Evolutionary conservation across 2,797 vertebrate genomes (phyloP), one percentile per base, ranked within the genome.

Genomic region (Eutrigla gurnardus): DNA sequence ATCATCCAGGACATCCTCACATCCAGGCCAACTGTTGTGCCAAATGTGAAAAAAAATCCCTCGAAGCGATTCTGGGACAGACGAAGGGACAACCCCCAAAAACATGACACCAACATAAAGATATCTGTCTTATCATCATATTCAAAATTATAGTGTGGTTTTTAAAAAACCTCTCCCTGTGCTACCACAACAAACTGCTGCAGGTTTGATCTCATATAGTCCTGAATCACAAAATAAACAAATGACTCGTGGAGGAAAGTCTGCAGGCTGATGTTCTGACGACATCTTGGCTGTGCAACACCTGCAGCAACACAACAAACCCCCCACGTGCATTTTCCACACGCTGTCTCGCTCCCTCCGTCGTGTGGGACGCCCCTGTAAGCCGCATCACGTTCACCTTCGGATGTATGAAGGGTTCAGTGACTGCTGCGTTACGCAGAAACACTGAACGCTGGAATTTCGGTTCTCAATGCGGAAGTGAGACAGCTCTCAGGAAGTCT

Each of bases 401-500:
- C 4, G 53, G 10, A 12, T 36, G 35, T 42, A 25, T 25, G 25
- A 25, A 25, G 25, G 25, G 2, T 25, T 25, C 25, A 25, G 25
- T 25, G 25, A 25, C 25, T 25, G 25, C 25, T 25, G 25, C 25
- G 25, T 25, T 25, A 25, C 25, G 2, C 25, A 25, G 25, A 25
- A 25, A 25, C 25, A 25, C 25, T 25, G 25, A 25, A 25, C 25
- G 8, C 9, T 72, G 33, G 71, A 46, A 4, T 57, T 33, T 0
- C 10, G 0, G 65, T n/a, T 6, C 35, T 40, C 5, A 70, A 57
- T 46, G 68, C 75, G 84, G 87, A 88, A 90, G 81, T 83, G 81
- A 89, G 62, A 90, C 4, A 10, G 17, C 45, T 46, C 55, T 77
- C 86, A 92, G 92, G 91, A 93, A 93, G 82, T 87, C 58, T 37